Conservation (phyloP, 2,888 invertebrate species). For the Slavum lentiscoides region DNA sequence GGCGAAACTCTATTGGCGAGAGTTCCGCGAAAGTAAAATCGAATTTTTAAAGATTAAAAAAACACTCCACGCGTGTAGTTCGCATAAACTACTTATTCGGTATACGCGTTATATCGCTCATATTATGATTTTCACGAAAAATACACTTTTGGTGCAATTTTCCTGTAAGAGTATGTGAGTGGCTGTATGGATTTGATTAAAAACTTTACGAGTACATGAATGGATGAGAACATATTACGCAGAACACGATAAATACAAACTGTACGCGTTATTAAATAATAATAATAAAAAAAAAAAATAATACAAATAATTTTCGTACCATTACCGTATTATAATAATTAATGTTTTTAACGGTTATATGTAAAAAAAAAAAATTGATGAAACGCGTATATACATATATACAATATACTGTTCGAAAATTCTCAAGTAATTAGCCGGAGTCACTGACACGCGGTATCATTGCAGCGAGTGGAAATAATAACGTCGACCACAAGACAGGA, state of each 20-base stretch:
- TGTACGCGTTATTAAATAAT: no score
- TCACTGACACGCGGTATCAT: slow-evolving; percentile 27
- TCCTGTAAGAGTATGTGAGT: no score
- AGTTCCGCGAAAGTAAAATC: background rate
- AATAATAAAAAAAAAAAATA: no score
- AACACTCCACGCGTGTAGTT: no score
- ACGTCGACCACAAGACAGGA: slow-evolving; percentile 48
- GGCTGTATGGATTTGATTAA: no score
- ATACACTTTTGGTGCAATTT: no score
- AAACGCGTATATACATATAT: background rate
- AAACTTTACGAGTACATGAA: background rate
- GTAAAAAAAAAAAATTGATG: background rate
- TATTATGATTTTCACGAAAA: no score
- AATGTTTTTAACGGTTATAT: background rate
- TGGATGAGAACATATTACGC: no score
- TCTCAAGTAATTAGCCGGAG: slow-evolving; percentile 7
- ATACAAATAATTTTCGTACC: no score
- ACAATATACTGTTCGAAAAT: background rate
- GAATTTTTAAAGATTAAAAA: background rate
- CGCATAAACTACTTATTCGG: background rate
- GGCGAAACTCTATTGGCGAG: background rate
- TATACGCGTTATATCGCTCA: background rate
- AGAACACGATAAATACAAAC: no score
- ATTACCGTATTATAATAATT: background rate
- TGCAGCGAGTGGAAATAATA: slow-evolving; percentile 14